These are phyloP conservation scores for Thunnus albacares DNA, from an alignment of 2,797 vertebrate species.

Conservation along the genomic window DNA sequence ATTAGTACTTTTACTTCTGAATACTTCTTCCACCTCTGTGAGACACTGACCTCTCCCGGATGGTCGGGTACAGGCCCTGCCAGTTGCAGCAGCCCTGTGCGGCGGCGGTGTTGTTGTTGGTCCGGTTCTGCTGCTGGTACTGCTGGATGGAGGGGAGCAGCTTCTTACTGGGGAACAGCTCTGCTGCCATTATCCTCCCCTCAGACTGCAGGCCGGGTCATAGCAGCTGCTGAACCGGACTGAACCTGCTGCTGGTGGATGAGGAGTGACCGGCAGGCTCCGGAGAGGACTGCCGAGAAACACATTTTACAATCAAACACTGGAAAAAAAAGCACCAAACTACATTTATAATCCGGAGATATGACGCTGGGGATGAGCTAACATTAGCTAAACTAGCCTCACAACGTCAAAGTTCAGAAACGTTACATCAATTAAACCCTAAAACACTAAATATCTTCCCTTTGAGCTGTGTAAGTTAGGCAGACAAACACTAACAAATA, in stretches of 20 bases:
- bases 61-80: constrained; percentile 97
- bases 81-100: constrained; percentile 91
- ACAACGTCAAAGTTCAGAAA: neutral
- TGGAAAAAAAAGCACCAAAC: neutral
- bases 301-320: fast-evolving
- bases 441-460: fast-evolving
- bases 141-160: constrained; percentile 88
- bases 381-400: constrained; percentile 19
- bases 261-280: neutral
- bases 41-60: constrained; percentile 92
- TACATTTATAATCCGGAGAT: fast-evolving
- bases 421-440: fast-evolving
- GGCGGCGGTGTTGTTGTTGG: constrained; percentile 70
- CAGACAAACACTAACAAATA: too few relatives aligned
- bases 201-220: constrained; percentile 90
- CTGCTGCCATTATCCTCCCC: constrained; percentile 94
- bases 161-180: constrained; percentile 93
- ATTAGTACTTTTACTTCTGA: too few relatives aligned
- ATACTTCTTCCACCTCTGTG: too few relatives aligned
- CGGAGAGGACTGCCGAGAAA: neutral
- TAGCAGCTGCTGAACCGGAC: constrained; percentile 82
- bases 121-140: constrained; percentile 91
- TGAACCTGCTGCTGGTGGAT: constrained; percentile 6
- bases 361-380: neutral
- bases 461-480: too few relatives aligned